Percentiles rank a stretch among this genome's conserved stretches.
These are phyloP conservation scores for Pelodytes ibericus DNA, from an alignment of 2,797 vertebrate species.

Conservation along the genomic window DNA sequence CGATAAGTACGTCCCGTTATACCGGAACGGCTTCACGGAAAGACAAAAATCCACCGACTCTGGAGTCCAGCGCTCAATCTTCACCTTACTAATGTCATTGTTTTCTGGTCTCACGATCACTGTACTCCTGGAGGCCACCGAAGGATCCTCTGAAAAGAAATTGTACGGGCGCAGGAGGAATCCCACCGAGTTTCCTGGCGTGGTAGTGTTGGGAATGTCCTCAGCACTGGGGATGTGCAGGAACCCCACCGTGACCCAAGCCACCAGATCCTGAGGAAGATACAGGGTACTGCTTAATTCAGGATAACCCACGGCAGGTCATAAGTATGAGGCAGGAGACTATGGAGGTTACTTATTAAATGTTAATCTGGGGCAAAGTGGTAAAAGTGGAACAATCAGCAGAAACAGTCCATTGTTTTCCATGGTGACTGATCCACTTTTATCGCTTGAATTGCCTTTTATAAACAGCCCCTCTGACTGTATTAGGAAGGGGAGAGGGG, in stretches of 20 bases:
- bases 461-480: no score
- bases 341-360: no score
- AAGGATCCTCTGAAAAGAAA: constrained; percentile 91
- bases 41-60: constrained; percentile 73
- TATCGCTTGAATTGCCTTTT: no score
- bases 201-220: constrained; percentile 92
- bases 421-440: no score
- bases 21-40: constrained; percentile 74
- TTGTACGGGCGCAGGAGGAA: constrained; percentile 95
- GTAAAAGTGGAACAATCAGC: no score
- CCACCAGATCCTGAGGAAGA: constrained; percentile 86
- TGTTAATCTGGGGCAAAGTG: no score
- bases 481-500: no score
- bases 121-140: constrained; percentile 76
- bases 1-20: constrained; percentile 80
- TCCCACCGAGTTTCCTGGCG: constrained; percentile 87
- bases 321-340: no score
- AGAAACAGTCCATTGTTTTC: no score
- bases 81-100: constrained; percentile 60
- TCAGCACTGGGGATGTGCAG: constrained; percentile 92
- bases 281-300: no score
- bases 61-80: constrained; percentile 79
- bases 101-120: constrained; percentile 77
- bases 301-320: no score
- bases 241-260: constrained; percentile 96